These are phyloP conservation scores for Tachysurus vachellii DNA, from an alignment of 2,113 vertebrate species.

Conservation along the genomic window DNA sequence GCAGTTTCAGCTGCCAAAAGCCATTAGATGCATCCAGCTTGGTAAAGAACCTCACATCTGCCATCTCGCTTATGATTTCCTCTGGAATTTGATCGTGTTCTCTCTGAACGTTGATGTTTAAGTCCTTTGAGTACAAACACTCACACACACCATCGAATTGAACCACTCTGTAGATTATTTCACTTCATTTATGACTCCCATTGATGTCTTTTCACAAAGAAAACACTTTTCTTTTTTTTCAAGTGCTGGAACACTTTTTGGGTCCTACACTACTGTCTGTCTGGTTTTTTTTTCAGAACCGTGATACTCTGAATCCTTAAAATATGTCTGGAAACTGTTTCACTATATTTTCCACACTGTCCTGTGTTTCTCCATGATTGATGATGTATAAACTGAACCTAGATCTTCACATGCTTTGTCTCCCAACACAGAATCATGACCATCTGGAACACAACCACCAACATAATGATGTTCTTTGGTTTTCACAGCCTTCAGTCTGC, in stretches of 20 bases:
- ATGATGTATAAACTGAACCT: conserved; percentile 31
- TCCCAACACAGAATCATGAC: conserved; percentile 38
- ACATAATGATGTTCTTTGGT: conserved; percentile 2
- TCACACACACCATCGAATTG: neutral
- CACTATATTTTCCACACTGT: neutral
- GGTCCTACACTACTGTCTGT: conserved; percentile 33
- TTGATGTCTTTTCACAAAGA: conserved; percentile 9
- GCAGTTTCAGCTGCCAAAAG: conserved; percentile 48
- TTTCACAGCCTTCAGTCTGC: conserved; percentile 11
- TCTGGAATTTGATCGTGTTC: conserved; percentile 5
- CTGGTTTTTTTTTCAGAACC: conserved; percentile 30
- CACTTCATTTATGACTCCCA: conserved; percentile 34
- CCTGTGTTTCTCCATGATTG: neutral
- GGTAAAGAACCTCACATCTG: conserved; percentile 28
- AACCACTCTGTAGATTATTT: conserved; percentile 33
- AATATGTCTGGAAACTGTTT: conserved; percentile 13
- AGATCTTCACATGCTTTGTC: conserved; percentile 39
- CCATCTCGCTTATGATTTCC: conserved; percentile 34
- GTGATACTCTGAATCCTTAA: conserved; percentile 25
- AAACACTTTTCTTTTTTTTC: neutral
- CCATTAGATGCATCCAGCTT: conserved; percentile 45
- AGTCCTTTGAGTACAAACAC: conserved; percentile 31
- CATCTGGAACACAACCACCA: conserved; percentile 33
- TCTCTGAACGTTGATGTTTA: conserved; percentile 1
- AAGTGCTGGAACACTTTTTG: conserved; percentile 12